Base-by-base conservation (phyloP, 64 coral and sea anemone genomes). In the Astreopora myriophthalma region DNA sequence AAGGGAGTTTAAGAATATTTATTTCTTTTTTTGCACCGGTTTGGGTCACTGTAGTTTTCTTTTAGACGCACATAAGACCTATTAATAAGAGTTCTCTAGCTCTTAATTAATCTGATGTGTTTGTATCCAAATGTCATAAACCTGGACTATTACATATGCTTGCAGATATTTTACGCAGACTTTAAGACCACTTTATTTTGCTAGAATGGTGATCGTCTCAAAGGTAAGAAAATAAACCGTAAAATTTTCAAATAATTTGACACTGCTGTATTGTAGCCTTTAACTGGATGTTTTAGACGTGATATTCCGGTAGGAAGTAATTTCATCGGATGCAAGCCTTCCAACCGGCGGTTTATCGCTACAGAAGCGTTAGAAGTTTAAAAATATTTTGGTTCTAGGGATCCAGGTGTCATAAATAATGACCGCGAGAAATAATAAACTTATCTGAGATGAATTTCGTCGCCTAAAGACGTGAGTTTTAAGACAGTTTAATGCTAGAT, bases 161-260 rank as follows among this genome's bases (percentile, higher is more conserved):
- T 83, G 33, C 20, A 83, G 79, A 24, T 83, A 32, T 35, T 33
- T 33, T 39, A 9, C 48, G 28, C 75, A 5, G 14, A 79, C 35
- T 74, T 66, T 6, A 10, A 66, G 62, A 2, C 17, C n/a, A 28
- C 24, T 57, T 32, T 13, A 2, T 55, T 57, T 30, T 12, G 11
- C 57, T 83, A 22, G 17, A 34, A 91, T 91, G 89, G 89, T 91
- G 66, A 91, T 91, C 66, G 89, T 91, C 8, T 81, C 89, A 6
- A 91, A 91, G 76, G 89, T 91, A 83, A 73, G 63, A 17, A 38
- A 38, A 37, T 36, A 36, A 73, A 8, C n/a, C 24, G 33, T 30
- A 20, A 22, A 65, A 64, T 4, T 33, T 6, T 2, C 19, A 64
- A 13, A 10, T 64, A 25, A 13, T 11, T 32, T 64, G 22, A 19